phyloP scores from a whole-genome alignment of 2,113 vertebrate species.

The Pelusios castaneus region DNA sequence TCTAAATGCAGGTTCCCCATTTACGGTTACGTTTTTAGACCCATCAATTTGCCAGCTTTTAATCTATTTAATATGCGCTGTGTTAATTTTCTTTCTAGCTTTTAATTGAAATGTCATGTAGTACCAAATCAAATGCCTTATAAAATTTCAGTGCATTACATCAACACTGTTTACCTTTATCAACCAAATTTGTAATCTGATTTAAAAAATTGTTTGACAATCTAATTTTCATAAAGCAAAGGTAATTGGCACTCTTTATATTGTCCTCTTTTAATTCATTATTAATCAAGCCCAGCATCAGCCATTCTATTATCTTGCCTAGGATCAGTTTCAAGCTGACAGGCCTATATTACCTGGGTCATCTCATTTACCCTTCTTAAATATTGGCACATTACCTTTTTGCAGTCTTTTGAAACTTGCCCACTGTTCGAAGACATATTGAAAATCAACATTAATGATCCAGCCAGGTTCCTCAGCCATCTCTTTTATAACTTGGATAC shows the following conservation, averaged over 20 bases:
- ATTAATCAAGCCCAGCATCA: background rate
- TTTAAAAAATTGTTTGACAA: background rate
- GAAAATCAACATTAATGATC: background rate
- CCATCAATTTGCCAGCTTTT: background rate
- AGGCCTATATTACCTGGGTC: background rate
- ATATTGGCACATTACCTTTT: background rate
- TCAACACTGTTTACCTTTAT: background rate
- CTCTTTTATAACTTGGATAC: no score
- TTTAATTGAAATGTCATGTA: background rate
- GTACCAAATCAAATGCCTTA: background rate
- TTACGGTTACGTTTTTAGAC: background rate
- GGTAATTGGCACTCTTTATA: background rate
- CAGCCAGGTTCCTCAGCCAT: no score
- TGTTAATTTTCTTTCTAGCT: background rate
- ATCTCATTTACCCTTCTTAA: background rate
- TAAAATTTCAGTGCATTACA: background rate
- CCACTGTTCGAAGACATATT: background rate
- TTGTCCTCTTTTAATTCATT: background rate
- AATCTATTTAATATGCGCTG: background rate
- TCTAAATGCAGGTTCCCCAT: background rate
- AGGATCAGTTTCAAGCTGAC: background rate
- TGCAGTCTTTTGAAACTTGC: background rate
- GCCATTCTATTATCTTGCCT: background rate
- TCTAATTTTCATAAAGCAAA: background rate
- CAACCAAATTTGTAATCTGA: background rate